Base-by-base conservation (phyloP, 2,888 invertebrate genomes). In the Polydrusus pterygomalis region DNA sequence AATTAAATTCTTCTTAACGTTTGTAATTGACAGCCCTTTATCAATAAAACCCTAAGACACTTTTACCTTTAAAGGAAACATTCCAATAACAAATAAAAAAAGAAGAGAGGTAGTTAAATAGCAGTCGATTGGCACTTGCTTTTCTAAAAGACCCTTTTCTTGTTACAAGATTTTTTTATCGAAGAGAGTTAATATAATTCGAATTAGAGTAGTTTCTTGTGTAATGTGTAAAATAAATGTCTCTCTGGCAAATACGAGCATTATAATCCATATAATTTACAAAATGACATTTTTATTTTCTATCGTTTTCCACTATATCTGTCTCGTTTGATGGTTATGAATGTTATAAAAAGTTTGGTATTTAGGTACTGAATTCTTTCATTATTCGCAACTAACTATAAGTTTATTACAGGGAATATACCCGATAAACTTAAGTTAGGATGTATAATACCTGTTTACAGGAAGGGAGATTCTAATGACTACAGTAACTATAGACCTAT, bases 21-120 rank as follows among this genome's bases (percentile, higher is more conserved):
- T 51, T 18, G 3, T 51, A 51, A 51, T 51, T 25, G 51, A 51
- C 51, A 51, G 51, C 25, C 1, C 11, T 51, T 51, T 51, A 51
- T 51, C 51, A 10, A 13, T 51, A 51, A 51, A 51, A 51, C 18
- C 25, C 18, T 51, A 2, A 13, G 51, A 25, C 51, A 6, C 51
- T 51, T 25, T 51, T 51, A 51, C 51, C 25, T 51, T 51, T 20
- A 51, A 20, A 51, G 7, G 51, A 51, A 51, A 51, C 51, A 51
- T 51, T 25, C 25, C 51, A 18, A 20, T 25, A 20, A 51, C 51
- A 51, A 51, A 17, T 49, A 49, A 51, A 20, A 51, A 51, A 17
- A 49, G 49, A 25, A 25, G n/a, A 49, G 49, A 49, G 49, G 1
- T 13, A n/a, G 51, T 51, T 51, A 51, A 51, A 51, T 51, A 51